phyloP scores from a whole-genome alignment of 2,888 invertebrate species.

The Andrena flavipes region DNA sequence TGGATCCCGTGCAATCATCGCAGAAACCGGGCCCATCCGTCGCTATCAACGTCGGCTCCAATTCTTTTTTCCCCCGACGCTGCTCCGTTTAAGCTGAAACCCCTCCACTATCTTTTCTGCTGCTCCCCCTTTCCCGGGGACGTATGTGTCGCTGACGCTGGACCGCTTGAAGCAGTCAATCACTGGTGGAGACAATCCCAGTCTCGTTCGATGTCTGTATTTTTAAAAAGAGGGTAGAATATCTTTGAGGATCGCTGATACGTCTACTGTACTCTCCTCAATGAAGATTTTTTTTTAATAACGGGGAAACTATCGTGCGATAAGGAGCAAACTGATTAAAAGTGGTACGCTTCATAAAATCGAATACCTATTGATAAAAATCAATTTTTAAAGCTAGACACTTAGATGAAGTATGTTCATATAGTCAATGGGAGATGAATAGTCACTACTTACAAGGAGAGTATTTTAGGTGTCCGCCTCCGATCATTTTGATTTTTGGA shows the following conservation, averaged over 20 bases:
- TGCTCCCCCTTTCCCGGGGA: not conserved
- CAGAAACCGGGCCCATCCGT: constrained; percentile 1
- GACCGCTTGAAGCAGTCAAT: not conserved
- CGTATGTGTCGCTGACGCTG: not conserved
- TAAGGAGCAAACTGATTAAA: not conserved
- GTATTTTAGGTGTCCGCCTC: too few relatives aligned
- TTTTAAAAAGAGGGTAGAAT: not conserved
- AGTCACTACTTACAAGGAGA: too few relatives aligned
- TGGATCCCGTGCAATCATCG: constrained; percentile 7
- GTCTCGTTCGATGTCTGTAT: not conserved
- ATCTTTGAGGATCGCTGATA: not conserved
- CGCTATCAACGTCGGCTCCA: not conserved
- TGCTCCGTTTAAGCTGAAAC: not conserved
- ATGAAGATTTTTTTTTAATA: not conserved
- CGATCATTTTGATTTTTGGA: too few relatives aligned
- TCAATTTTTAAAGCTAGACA: too few relatives aligned
- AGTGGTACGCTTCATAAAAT: too few relatives aligned
- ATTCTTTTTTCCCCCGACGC: not conserved
- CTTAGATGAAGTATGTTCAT: too few relatives aligned
- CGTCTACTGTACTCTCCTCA: not conserved
- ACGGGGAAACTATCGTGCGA: not conserved
- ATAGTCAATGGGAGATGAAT: too few relatives aligned
- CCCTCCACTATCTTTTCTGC: not conserved
- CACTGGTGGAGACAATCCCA: not conserved
- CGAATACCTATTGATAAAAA: too few relatives aligned